Percentiles rank a stretch among this genome's conserved stretches.
These are phyloP conservation scores for Callinectes sapidus DNA, from an alignment of 2,888 invertebrate species.

Conservation along the genomic window DNA sequence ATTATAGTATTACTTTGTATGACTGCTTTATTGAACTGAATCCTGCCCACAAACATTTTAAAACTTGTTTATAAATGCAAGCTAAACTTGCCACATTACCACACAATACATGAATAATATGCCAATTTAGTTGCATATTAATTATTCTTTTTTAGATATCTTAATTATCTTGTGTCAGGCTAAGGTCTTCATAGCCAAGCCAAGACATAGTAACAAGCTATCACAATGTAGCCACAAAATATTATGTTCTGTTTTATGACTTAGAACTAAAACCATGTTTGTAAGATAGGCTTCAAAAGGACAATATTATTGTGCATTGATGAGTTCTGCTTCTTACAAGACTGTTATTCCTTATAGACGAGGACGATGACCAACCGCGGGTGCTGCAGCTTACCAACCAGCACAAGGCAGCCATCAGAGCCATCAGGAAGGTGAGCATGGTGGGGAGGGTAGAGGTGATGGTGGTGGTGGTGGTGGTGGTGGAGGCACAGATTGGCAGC, in stretches of 20 bases:
- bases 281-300: background rate
- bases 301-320: background rate
- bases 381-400: conserved; percentile 88
- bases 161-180: no score
- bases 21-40: no score
- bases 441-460: background rate
- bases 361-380: conserved; percentile 86
- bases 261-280: background rate
- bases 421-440: conserved; percentile 87
- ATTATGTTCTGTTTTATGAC: background rate
- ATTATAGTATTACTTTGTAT: no score
- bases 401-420: conserved; percentile 92
- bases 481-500: background rate
- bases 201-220: no score
- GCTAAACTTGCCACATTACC: no score
- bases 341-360: conserved; percentile 79
- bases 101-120: no score
- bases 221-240: background rate
- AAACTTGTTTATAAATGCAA: no score
- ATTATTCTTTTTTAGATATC: no score
- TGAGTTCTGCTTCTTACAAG: background rate
- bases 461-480: conserved; percentile 15
- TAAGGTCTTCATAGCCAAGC: no score
- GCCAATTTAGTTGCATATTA: no score
- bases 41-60: no score